These are phyloP conservation scores for Pterobdella sp. DNA, from an alignment of 2,888 invertebrate genomes.

Conservation along the genomic window DNA sequence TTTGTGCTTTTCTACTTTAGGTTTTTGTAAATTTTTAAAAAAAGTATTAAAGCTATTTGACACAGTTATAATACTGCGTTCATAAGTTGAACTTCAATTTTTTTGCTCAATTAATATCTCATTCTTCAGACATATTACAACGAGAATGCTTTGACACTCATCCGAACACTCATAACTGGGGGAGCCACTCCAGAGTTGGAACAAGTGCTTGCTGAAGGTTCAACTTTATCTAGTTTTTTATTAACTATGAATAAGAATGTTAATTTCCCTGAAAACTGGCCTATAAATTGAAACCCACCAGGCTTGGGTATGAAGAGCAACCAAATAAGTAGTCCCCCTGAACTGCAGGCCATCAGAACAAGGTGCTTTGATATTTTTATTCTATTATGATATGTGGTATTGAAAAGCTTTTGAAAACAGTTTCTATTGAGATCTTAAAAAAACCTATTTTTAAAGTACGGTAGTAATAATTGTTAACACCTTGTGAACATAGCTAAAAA, in stretches of 20 bases:
- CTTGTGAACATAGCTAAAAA: too few species aligned
- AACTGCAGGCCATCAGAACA: neutral
- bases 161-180: constrained; percentile 95
- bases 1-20: too few species aligned
- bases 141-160: constrained; percentile 97
- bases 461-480: too few species aligned
- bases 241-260: neutral
- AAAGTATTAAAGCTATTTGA: neutral
- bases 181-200: constrained; percentile 99
- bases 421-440: too few species aligned
- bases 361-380: neutral
- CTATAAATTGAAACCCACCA: neutral
- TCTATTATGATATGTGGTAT: neutral
- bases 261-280: too few species aligned
- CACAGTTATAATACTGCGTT: neutral
- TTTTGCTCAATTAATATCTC: neutral
- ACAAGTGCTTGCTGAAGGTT: constrained; percentile 92
- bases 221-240: neutral
- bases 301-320: constrained; percentile 23
- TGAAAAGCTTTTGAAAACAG: neutral
- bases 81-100: neutral
- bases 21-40: too few species aligned
- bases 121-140: constrained; percentile 89
- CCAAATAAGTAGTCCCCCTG: neutral
- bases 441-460: too few species aligned